phyloP scores from a whole-genome alignment of 2,888 invertebrate species.

The Cataglyphis livida region DNA sequence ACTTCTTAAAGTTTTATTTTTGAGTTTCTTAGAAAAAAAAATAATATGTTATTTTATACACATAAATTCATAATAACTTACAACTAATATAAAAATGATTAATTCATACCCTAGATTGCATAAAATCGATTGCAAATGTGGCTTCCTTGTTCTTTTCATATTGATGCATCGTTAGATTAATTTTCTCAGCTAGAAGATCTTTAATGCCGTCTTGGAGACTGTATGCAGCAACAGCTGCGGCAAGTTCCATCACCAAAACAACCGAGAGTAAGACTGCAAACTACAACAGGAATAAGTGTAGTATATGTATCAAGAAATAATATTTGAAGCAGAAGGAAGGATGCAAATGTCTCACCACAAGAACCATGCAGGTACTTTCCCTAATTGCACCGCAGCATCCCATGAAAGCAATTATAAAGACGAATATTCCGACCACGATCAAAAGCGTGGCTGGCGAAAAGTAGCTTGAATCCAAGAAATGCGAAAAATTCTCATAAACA shows the following conservation, averaged over 20 bases:
- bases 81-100: background rate
- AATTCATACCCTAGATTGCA: conserved; percentile 87
- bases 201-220: conserved; percentile 86
- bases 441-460: conserved; percentile 92
- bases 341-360: conserved; percentile 85
- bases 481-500: conserved; percentile 87
- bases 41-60: background rate
- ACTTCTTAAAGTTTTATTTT: background rate
- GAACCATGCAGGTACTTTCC: conserved; percentile 91
- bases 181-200: conserved; percentile 84
- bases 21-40: background rate
- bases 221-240: conserved; percentile 88
- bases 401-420: conserved; percentile 91
- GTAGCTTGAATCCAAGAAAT: conserved; percentile 88
- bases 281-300: conserved; percentile 77
- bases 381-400: conserved; percentile 94
- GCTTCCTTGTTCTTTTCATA: conserved; percentile 84
- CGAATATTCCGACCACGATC: conserved; percentile 91
- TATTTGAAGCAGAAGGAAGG: background rate
- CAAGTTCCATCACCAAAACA: conserved; percentile 88
- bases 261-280: conserved; percentile 87
- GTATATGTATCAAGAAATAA: background rate
- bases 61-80: background rate
- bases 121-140: conserved; percentile 87
- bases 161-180: conserved; percentile 86